Percentiles rank a stretch among this genome's conserved stretches.
These are phyloP conservation scores for Haliclona indistincta DNA, from an alignment of 37 sponge, comb jelly and placozoan species.

Conservation along the genomic window DNA sequence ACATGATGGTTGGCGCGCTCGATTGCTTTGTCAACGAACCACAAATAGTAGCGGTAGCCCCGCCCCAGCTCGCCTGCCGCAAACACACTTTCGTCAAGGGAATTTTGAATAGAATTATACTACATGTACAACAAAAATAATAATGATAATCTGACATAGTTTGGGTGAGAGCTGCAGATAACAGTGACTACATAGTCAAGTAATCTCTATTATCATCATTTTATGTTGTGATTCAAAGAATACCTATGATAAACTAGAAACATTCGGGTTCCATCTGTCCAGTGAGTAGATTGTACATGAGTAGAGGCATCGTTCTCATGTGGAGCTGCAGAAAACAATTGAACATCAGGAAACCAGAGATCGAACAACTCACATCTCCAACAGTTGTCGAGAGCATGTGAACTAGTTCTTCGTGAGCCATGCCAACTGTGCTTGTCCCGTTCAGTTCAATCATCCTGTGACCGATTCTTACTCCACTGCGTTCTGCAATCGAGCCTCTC, in stretches of 20 bases:
- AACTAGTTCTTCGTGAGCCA: slow-evolving; percentile 67
- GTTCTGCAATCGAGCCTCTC: slow-evolving; percentile 93
- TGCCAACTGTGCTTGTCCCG: slow-evolving; percentile 81
- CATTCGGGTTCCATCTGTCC: slow-evolving; percentile 80
- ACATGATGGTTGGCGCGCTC: too few relatives aligned
- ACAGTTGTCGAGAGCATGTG: slow-evolving; percentile 73
- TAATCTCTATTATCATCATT: too few relatives aligned
- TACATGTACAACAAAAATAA: too few relatives aligned
- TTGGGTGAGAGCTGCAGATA: too few relatives aligned
- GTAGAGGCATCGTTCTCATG: slow-evolving; percentile 88
- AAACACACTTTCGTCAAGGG: too few relatives aligned
- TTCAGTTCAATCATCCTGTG: slow-evolving; percentile 96
- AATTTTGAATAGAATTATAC: too few relatives aligned
- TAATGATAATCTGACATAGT: too few relatives aligned
- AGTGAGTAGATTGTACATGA: slow-evolving; percentile 85
- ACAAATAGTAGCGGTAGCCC: too few relatives aligned
- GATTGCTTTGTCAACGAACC: too few relatives aligned
- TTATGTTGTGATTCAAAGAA: too few relatives aligned
- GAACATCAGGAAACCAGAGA: background rate
- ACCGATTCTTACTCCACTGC: slow-evolving; percentile 94
- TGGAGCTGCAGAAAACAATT: slow-evolving; percentile 58
- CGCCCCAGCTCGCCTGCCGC: too few relatives aligned
- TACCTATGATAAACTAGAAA: slow-evolving; percentile 47
- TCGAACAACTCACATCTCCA: slow-evolving; percentile 75
- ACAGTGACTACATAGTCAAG: too few relatives aligned